Conservation (phyloP, 1,140 invertebrate species). For the Scaptomyza hsui region DNA sequence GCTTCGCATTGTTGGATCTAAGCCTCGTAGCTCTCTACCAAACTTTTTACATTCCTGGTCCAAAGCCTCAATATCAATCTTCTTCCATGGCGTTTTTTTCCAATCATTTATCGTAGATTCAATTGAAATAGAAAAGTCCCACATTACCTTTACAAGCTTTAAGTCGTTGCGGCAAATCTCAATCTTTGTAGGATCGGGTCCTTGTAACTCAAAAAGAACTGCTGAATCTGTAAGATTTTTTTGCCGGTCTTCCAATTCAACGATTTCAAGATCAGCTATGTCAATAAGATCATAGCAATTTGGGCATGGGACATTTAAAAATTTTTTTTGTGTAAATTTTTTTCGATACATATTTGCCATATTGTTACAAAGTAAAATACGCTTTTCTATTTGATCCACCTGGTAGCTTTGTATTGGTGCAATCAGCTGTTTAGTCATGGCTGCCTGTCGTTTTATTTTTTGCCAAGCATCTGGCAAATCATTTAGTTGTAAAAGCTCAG, state of each 20-base stretch:
- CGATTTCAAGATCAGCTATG: constrained; percentile 88
- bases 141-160: constrained; percentile 91
- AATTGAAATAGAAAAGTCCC: constrained; percentile 95
- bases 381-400: constrained; percentile 86
- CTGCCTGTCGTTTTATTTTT: constrained; percentile 92
- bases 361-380: constrained; percentile 91
- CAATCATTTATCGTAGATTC: constrained; percentile 93
- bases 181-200: constrained; percentile 92
- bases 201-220: constrained; percentile 92
- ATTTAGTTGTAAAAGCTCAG: constrained; percentile 86
- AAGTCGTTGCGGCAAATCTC: constrained; percentile 91
- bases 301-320: constrained; percentile 90
- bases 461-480: constrained; percentile 95
- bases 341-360: constrained; percentile 91
- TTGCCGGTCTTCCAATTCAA: constrained; percentile 89
- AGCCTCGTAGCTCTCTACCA: constrained; percentile 91
- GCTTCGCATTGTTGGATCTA: constrained; percentile 94
- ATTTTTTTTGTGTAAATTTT: constrained; percentile 87
- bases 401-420: constrained; percentile 89
- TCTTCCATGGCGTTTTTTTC: constrained; percentile 96
- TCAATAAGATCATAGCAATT: constrained; percentile 91
- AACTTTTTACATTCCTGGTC: constrained; percentile 97
- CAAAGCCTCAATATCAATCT: constrained; percentile 96
- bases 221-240: constrained; percentile 89
- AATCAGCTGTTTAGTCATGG: constrained; percentile 93